Evolutionary conservation across 2,888 invertebrate species (phyloP).

Genomic region (Tinea semifulvella): DNA sequence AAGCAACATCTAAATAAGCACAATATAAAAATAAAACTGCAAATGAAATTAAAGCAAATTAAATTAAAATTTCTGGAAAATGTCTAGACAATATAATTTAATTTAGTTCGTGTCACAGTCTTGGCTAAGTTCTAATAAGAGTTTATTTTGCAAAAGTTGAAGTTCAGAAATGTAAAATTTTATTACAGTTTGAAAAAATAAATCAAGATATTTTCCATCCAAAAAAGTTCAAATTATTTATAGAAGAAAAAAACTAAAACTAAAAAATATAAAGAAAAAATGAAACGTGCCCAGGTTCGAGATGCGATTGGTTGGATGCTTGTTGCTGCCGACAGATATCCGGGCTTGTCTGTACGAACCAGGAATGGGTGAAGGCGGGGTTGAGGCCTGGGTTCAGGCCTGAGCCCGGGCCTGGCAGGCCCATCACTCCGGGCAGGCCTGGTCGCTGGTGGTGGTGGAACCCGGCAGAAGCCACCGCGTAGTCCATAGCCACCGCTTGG

Average conservation of each 20-base stretch:
- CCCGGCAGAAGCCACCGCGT: conserved; percentile 69
- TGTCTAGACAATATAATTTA: conserved; percentile 9
- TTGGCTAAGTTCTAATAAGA: background rate
- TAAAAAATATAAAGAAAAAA: conserved; percentile 63
- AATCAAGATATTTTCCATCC: no score
- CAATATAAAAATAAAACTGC: conserved; percentile 12
- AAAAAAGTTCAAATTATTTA: no score
- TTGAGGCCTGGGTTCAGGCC: conserved; percentile 35
- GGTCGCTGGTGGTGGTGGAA: conserved; percentile 63
- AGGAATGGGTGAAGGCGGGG: conserved; percentile 92
- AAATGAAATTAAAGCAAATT: conserved; percentile 29
- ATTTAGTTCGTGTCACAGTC: background rate
- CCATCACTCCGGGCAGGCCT: conserved; percentile 64
- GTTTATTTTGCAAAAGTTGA: no score
- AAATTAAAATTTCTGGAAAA: conserved; percentile 15
- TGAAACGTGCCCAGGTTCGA: conserved; percentile 92
- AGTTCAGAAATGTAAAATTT: no score
- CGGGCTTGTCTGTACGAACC: conserved; percentile 91
- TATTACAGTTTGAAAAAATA: no score
- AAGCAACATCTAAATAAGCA: conserved; percentile 26
- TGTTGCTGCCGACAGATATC: conserved; percentile 89
- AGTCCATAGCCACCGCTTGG: conserved; percentile 90
- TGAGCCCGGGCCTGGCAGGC: conserved; percentile 63
- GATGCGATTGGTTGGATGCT: conserved; percentile 77
- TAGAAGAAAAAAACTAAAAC: conserved; percentile 36